These are phyloP conservation scores for Brotogeris chrysoptera DNA, from an alignment of 2,797 vertebrate species.

Conservation along the genomic window DNA sequence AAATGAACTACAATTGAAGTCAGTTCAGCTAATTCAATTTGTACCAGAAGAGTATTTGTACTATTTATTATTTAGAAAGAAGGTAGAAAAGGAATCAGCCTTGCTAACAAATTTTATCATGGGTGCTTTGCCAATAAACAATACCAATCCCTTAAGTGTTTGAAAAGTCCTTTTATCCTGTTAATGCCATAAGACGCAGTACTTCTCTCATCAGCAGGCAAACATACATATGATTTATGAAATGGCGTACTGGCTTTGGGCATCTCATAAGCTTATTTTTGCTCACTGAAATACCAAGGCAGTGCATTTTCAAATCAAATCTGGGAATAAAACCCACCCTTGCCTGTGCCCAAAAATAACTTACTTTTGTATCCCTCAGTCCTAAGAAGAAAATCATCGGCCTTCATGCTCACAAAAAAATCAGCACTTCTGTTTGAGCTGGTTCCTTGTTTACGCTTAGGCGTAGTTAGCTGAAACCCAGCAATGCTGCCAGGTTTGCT, in stretches of 20 bases:
- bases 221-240: not conserved
- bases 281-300: conserved; percentile 1
- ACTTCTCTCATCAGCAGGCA: not conserved
- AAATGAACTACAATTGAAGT: not conserved
- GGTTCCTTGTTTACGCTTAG: not conserved
- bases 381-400: not conserved
- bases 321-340: not conserved
- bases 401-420: not conserved
- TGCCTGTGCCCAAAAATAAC: not conserved
- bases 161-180: conserved; percentile 7
- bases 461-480: not conserved
- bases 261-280: not conserved
- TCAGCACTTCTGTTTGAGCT: not conserved
- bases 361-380: not conserved
- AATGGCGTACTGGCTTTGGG: not conserved
- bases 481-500: not conserved
- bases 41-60: not conserved
- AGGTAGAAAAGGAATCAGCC: not conserved
- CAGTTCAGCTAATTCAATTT: not conserved
- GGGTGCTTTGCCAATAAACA: not conserved
- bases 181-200: not conserved
- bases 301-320: not conserved
- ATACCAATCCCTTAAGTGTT: not conserved
- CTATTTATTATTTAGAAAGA: not conserved
- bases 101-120: not conserved